Percentiles rank a stretch among this genome's conserved stretches.
Conservation (phyloP, 2,888 invertebrate species). For the Xanthia icteritia region DNA sequence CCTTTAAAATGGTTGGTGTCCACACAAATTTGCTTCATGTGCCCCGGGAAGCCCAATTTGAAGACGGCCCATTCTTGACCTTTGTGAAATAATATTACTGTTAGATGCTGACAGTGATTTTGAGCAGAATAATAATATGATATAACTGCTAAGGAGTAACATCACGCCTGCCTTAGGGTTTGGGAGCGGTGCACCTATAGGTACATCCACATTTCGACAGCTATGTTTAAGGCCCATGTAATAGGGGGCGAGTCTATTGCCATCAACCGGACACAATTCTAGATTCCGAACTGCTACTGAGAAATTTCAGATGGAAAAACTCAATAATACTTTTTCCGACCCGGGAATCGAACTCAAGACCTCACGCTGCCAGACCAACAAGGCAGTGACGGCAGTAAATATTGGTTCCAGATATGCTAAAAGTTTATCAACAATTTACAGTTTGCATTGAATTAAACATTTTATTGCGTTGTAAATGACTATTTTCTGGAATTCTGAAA, state of each 20-base stretch:
- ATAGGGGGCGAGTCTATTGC: too few relatives aligned
- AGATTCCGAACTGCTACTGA: too few relatives aligned
- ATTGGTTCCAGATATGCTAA: background rate
- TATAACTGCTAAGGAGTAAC: background rate
- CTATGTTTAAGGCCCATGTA: too few relatives aligned
- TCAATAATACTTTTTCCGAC: too few relatives aligned
- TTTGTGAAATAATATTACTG: constrained; percentile 65
- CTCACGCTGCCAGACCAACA: too few relatives aligned
- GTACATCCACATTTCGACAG: too few relatives aligned
- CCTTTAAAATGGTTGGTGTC: constrained; percentile 92
- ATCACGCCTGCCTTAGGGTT: too few relatives aligned
- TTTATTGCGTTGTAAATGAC: background rate
- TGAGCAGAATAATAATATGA: background rate
- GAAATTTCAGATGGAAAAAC: too few relatives aligned
- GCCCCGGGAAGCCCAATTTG: constrained; percentile 89
- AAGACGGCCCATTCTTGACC: constrained; percentile 92
- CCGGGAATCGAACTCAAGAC: background rate
- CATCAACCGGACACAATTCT: too few relatives aligned
- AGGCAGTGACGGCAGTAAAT: too few relatives aligned
- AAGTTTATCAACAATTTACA: background rate
- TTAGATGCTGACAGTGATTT: constrained; percentile 15
- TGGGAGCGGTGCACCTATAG: too few relatives aligned
- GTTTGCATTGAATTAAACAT: background rate
- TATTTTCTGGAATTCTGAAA: background rate
- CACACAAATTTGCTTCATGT: constrained; percentile 87